These are phyloP conservation scores for Amphiura filiformis DNA, from an alignment of 35 echinoderm and acorn worm species.

Conservation along the genomic window DNA sequence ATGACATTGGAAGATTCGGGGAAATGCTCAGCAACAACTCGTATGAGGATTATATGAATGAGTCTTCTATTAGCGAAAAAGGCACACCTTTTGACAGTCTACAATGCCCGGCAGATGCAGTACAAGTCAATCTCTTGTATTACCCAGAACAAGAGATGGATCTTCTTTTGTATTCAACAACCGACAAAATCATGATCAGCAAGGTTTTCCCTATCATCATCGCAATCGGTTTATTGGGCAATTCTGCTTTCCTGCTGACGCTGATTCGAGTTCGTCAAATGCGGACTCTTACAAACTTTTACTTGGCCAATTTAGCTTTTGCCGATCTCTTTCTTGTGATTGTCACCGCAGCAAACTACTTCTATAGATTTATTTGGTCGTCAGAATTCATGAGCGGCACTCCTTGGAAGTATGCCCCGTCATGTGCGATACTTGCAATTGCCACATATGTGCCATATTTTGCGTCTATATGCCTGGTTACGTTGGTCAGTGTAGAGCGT, in stretches of 20 bases:
- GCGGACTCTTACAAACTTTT: neutral
- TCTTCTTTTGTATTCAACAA: neutral
- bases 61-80: no score
- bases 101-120: no score
- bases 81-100: no score
- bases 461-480: neutral
- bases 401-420: neutral
- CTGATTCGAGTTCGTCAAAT: neutral
- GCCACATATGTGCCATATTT: neutral
- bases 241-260: neutral
- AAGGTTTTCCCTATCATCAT: neutral
- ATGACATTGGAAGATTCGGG: no score
- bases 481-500: neutral
- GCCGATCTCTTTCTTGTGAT: neutral
- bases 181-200: neutral
- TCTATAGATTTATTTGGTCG: neutral
- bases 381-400: neutral
- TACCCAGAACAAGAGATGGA: no score
- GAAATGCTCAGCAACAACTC: no score
- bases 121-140: no score
- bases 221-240: neutral
- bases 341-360: neutral
- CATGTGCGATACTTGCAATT: neutral
- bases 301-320: neutral
- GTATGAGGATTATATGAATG: no score